Conservation (phyloP, 2,113 vertebrate species). For the Pandion haliaetus region DNA sequence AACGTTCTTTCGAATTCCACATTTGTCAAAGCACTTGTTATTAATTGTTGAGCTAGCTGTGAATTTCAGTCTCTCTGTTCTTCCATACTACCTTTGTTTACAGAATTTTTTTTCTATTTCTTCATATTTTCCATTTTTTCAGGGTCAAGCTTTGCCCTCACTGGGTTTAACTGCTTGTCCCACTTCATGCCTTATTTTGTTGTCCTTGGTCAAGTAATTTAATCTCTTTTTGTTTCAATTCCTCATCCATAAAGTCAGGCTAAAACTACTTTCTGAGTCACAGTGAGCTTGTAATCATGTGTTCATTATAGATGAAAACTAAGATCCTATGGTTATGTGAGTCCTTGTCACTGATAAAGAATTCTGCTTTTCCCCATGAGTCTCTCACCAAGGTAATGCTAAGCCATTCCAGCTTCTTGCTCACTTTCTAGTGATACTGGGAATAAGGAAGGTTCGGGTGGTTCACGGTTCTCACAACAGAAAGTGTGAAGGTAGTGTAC, state of each 20-base stretch:
- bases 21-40: neutral
- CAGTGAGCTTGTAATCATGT: neutral
- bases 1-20: neutral
- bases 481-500: neutral
- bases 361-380: neutral
- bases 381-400: neutral
- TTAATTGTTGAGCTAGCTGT: neutral
- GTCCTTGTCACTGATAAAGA: neutral
- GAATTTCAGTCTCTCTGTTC: neutral
- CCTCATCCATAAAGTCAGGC: neutral
- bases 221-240: neutral
- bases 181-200: neutral
- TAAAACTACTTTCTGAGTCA: neutral
- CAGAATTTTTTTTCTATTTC: neutral
- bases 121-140: neutral
- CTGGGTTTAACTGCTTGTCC: neutral
- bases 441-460: neutral
- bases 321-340: neutral
- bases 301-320: neutral
- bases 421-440: neutral
- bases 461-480: neutral
- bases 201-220: neutral
- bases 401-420: neutral
- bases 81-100: neutral
- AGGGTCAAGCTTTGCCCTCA: neutral